A percentile compares a stretch with the other conserved stretches of the same genome.
Conservation (phyloP, 2,113 vertebrate species). For the Burhinus bistriatus region DNA sequence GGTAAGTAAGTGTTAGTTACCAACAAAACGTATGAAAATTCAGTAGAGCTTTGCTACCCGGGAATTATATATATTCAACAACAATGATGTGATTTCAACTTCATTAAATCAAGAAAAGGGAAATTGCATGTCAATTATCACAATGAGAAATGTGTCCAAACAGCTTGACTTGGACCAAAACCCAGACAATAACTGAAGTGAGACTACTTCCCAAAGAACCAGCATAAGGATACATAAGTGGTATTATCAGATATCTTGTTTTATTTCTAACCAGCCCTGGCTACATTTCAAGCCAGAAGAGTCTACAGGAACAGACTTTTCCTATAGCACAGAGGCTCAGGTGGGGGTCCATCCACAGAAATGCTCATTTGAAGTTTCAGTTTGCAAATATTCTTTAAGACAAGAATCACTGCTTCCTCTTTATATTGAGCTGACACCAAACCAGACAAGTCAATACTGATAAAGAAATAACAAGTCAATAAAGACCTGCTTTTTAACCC, state of each 20-base stretch:
- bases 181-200: background rate
- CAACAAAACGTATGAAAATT: background rate
- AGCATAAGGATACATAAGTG: background rate
- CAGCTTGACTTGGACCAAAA: background rate
- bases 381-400: background rate
- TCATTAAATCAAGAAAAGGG: background rate
- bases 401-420: background rate
- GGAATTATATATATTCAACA: background rate
- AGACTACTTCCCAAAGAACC: background rate
- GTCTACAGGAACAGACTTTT: background rate
- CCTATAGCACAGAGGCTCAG: background rate
- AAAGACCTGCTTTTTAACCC: background rate
- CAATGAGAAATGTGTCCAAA: background rate
- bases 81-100: background rate
- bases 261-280: background rate
- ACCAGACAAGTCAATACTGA: background rate
- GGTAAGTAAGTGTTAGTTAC: background rate
- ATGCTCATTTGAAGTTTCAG: background rate
- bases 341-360: background rate
- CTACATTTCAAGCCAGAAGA: background rate
- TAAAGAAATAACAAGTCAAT: background rate
- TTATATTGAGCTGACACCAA: background rate
- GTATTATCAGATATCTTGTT: background rate
- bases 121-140: background rate
- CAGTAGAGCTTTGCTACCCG: background rate